A percentile compares a stretch with the other conserved stretches of the same genome.
Evolutionary conservation across 1,140 invertebrate genomes (phyloP).

Genomic region (Latrodectus geometricus): DNA sequence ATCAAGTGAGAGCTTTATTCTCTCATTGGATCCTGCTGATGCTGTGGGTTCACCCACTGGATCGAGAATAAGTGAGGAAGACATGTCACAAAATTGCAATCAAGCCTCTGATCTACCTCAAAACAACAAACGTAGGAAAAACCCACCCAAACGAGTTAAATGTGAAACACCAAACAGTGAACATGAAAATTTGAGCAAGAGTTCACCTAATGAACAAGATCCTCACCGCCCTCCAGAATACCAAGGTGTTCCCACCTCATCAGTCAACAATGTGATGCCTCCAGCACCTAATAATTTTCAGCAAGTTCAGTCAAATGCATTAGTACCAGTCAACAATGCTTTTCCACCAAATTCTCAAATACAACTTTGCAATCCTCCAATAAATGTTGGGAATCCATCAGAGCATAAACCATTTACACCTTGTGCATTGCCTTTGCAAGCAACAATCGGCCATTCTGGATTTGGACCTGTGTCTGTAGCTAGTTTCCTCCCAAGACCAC

Average conservation of each 20-base stretch:
- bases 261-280: conserved; percentile 53
- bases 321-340: conserved; percentile 34
- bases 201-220: conserved; percentile 48
- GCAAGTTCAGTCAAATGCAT: conserved; percentile 38
- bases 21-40: conserved; percentile 51
- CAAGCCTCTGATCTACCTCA: conserved; percentile 55
- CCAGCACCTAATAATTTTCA: conserved; percentile 50
- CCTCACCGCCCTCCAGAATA: conserved; percentile 43
- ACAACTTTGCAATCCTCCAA: conserved; percentile 38
- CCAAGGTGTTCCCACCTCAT: conserved; percentile 34
- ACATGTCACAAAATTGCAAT: conserved; percentile 42
- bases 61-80: conserved; percentile 44
- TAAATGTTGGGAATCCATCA: conserved; percentile 50
- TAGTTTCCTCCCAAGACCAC: conserved; percentile 48
- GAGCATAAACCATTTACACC: conserved; percentile 60
- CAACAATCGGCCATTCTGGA: conserved; percentile 27
- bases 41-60: conserved; percentile 40
- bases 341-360: conserved; percentile 39
- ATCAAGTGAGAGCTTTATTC: conserved; percentile 56
- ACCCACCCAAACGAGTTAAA: conserved; percentile 52
- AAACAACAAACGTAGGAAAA: conserved; percentile 50
- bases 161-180: conserved; percentile 58
- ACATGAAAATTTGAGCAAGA: conserved; percentile 48
- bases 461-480: conserved; percentile 56
- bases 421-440: conserved; percentile 48